These are phyloP conservation scores for Caretta caretta DNA, from an alignment of 2,113 vertebrate genomes.

Conservation along the genomic window DNA sequence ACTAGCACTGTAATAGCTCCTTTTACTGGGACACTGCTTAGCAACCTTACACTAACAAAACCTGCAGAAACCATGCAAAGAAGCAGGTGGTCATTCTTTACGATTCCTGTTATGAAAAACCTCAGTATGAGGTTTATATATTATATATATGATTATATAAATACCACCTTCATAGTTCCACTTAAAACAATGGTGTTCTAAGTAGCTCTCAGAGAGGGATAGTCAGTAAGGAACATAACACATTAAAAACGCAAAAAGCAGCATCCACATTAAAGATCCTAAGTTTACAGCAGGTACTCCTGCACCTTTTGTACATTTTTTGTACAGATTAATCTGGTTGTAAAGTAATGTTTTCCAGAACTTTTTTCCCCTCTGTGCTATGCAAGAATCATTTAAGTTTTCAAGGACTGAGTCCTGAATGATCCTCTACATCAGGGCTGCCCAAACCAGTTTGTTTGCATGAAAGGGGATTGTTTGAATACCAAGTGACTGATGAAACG, in stretches of 20 bases:
- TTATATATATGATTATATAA: not conserved
- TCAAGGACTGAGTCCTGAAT: not conserved
- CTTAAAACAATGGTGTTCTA: rapidly evolving
- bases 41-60: not conserved
- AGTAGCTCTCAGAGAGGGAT: not conserved
- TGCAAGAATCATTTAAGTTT: not conserved
- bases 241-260: not conserved
- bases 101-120: not conserved
- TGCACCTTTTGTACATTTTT: not conserved
- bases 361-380: not conserved
- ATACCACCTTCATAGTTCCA: not conserved
- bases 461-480: not conserved
- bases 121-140: not conserved
- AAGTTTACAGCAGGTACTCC: not conserved
- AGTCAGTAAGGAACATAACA: rapidly evolving
- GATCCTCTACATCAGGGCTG: not conserved
- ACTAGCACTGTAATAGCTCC: not conserved
- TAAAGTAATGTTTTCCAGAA: not conserved
- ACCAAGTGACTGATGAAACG: not conserved
- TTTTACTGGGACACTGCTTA: not conserved
- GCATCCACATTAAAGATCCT: not conserved
- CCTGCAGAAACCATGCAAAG: not conserved
- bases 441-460: not conserved
- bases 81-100: not conserved
- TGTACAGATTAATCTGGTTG: not conserved